Evolutionary conservation across 1,140 invertebrate species (phyloP).

Genomic region (Epicauta chinensis): DNA sequence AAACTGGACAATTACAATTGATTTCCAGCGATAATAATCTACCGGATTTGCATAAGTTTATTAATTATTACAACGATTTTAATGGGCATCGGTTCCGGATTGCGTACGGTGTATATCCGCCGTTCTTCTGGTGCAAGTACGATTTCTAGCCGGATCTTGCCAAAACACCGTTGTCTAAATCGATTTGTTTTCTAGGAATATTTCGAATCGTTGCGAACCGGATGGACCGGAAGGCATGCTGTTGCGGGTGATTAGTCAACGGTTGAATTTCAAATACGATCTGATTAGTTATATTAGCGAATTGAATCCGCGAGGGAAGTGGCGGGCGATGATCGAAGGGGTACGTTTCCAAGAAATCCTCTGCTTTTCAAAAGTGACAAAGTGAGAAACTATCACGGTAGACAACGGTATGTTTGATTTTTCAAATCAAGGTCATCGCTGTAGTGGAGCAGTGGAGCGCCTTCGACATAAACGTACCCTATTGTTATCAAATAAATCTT

Average conservation of each 20-base stretch:
- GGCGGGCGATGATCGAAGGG: conserved; percentile 6
- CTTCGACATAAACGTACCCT: too few species aligned
- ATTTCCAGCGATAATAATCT: conserved; percentile 2
- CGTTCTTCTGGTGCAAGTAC: conserved; percentile 13
- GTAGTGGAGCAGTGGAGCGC: too few species aligned
- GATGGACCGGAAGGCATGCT: conserved; percentile 1
- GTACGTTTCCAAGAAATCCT: not conserved
- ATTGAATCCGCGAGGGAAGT: not conserved
- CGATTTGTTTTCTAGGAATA: too few species aligned
- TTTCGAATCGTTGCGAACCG: not conserved
- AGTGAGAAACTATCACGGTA: too few species aligned
- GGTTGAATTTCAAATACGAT: conserved; percentile 4
- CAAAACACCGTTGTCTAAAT: too few species aligned
- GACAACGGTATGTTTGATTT: too few species aligned
- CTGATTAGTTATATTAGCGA: not conserved
- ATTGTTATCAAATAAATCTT: too few species aligned
- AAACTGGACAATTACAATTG: not conserved
- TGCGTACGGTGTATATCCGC: conserved; percentile 9
- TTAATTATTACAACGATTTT: conserved; percentile 12
- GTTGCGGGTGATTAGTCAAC: not conserved
- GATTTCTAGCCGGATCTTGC: too few species aligned
- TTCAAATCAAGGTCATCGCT: too few species aligned
- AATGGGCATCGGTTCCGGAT: conserved; percentile 17
- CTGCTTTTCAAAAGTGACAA: too few species aligned
- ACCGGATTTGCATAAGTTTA: not conserved